Evolutionary conservation across 2,888 invertebrate genomes (phyloP), one percentile per base, ranked within the genome.

Genomic region (Tromatobia lineatoria): DNA sequence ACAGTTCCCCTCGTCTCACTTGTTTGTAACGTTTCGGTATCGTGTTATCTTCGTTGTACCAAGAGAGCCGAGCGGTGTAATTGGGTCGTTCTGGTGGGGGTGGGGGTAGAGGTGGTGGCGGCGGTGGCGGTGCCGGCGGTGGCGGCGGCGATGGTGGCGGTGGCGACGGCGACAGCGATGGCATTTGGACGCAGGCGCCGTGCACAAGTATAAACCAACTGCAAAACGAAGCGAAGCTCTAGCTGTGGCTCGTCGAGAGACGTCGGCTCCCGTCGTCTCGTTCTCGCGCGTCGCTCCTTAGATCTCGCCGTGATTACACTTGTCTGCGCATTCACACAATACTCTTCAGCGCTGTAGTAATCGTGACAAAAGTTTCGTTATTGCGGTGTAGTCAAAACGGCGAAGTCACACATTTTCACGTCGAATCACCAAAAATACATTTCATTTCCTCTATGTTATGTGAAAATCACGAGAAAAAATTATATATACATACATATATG

Each of bases 111-210:
- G n/a, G n/a, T n/a, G n/a, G n/a, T 73, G 67, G 73, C 45, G 69
- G 81, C 20, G 66, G 25, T 13, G 59, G 47, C 50, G 73, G n/a
- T 29, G 3, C 4, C 29, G 29, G 29, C 29, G 29, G 4, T 29
- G 29, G 29, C 4, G 29, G 29, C 2, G n/a, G n/a, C n/a, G n/a
- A n/a, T 73, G 67, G 73, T 52, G 69, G 81, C 20, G 66, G 25
- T 13, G 59, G 47, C 50, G 73, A 57, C 18, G 29, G 1, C 59
- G 59, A n/a, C 59, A n/a, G 34, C 59, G 34, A 23, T 25, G 42
- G 83, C 74, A 78, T 78, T 80, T 25, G 73, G 81, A 78, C 83
- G 83, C 83, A 84, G 75, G 83, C 83, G 83, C 83, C 59, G 42
- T 50, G 45, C 29, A 34, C 67, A 25, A 57, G 54, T 73, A 66